Percentiles rank a stretch among this genome's conserved stretches.
These are phyloP conservation scores for Eretmochelys imbricata DNA, from an alignment of 2,113 vertebrate genomes.

Conservation along the genomic window DNA sequence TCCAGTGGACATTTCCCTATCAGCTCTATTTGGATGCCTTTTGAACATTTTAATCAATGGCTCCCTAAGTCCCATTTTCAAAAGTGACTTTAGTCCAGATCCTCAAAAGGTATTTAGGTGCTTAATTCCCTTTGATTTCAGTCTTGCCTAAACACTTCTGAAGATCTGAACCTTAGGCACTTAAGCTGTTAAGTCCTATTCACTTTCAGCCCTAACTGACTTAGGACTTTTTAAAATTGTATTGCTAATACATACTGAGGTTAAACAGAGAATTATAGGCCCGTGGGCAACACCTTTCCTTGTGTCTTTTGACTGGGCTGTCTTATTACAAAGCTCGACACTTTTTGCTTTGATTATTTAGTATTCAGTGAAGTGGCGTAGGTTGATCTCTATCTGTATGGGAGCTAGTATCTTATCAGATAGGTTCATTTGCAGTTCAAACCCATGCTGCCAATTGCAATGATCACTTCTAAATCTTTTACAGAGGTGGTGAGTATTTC, in stretches of 20 bases:
- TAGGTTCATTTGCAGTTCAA: not conserved
- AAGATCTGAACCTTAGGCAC: not conserved
- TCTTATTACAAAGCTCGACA: not conserved
- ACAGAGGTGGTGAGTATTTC: not conserved
- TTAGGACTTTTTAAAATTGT: not conserved
- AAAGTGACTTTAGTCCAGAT: not conserved
- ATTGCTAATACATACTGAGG: not conserved
- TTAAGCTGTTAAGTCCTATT: not conserved
- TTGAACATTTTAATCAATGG: too few species aligned
- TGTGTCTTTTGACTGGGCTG: not conserved
- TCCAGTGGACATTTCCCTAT: not conserved
- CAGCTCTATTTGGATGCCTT: not conserved
- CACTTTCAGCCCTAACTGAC: not conserved
- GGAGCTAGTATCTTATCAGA: not conserved
- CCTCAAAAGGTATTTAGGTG: not conserved
- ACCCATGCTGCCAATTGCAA: not conserved
- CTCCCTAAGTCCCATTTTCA: too few species aligned
- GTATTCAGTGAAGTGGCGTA: not conserved
- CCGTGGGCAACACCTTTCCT: fast-evolving
- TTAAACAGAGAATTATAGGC: not conserved
- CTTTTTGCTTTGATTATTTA: not conserved
- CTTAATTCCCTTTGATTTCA: not conserved
- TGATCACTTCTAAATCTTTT: not conserved
- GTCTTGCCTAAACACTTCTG: not conserved
- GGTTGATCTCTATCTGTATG: not conserved